These are phyloP conservation scores for Harmothoe impar DNA, from an alignment of 2,888 invertebrate genomes.

Conservation along the genomic window DNA sequence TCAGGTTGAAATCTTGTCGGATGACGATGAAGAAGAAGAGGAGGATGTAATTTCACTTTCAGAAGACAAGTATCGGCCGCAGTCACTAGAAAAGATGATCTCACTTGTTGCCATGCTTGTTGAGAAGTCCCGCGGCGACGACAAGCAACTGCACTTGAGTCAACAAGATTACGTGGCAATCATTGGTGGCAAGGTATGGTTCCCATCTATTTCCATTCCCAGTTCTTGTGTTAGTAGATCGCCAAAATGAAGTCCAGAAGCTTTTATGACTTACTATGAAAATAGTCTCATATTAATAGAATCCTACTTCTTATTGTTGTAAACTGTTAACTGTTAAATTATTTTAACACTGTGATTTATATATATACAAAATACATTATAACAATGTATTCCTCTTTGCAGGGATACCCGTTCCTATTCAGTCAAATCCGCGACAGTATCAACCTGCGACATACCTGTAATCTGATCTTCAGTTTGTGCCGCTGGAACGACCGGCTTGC, in stretches of 20 bases:
- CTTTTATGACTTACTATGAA: no score
- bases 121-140: conserved; percentile 90
- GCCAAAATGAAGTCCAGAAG: no score
- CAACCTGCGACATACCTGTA: conserved; percentile 94
- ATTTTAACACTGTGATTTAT: no score
- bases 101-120: conserved; percentile 93
- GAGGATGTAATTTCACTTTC: conserved; percentile 87
- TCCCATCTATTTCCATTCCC: background rate
- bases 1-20: conserved; percentile 88
- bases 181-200: conserved; percentile 91
- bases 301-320: no score
- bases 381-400: conserved; percentile 72
- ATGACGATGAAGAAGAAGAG: conserved; percentile 87
- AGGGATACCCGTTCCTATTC: conserved; percentile 96
- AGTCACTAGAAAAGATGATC: conserved; percentile 97
- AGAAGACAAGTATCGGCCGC: conserved; percentile 92
- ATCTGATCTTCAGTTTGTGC: conserved; percentile 94
- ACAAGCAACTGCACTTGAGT: conserved; percentile 88
- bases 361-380: no score
- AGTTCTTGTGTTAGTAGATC: no score
- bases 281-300: no score
- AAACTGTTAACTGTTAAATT: no score
- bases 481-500: conserved; percentile 95
- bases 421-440: conserved; percentile 97
- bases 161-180: conserved; percentile 92